Base-by-base conservation (phyloP, 2,888 invertebrate genomes). In the Caenorhabditis sp. region DNA sequence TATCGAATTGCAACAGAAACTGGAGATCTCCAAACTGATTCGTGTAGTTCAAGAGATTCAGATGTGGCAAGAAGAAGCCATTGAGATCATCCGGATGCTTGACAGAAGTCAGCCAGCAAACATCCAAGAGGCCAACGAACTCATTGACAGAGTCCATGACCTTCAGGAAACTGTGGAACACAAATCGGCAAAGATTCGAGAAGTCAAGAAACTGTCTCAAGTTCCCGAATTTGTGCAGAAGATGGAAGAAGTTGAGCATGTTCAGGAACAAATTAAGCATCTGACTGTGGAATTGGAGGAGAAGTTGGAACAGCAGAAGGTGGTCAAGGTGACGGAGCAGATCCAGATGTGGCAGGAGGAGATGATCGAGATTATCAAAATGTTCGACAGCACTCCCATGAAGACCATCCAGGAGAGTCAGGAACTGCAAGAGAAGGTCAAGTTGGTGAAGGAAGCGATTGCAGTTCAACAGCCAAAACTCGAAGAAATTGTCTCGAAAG, bases 1-100 rank as follows among this genome's bases (percentile, higher is more conserved):
- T 0, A 18, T 60, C 1, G 76, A 82, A 26, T 32, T 82, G 0
- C 71, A 82, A 50, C 50, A 79, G 22, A 78, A 82, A 64, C 22
- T 82, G 9, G 77, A 81, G 20, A 35, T 80, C 2, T 64, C 74
- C 4, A 79, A 79, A 28, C 60, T 83, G 50, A 61, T 82, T 18
- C 69, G 74, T n/a, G 81, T 81, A 0, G 81, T 86, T 13, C 83
- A 88, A 47, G 86, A 86, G 55, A 80, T 88, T 60, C 84, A 87
- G 37, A 86, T 84, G 84, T 86, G 86, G 88, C 87, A 88, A 24
- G 87, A 86, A 35, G 86, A 88, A 40, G 81, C 81, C 0, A 69
- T 87, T 22, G 87, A 87, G 47, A 87, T 84, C 11, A 84, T 87
- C 55, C 64, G 85, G 44, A 70, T 80, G 68, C 40, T 82, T 22